Evolutionary conservation across 1,140 invertebrate species (phyloP).

Genomic region (Melitaea cinxia): DNA sequence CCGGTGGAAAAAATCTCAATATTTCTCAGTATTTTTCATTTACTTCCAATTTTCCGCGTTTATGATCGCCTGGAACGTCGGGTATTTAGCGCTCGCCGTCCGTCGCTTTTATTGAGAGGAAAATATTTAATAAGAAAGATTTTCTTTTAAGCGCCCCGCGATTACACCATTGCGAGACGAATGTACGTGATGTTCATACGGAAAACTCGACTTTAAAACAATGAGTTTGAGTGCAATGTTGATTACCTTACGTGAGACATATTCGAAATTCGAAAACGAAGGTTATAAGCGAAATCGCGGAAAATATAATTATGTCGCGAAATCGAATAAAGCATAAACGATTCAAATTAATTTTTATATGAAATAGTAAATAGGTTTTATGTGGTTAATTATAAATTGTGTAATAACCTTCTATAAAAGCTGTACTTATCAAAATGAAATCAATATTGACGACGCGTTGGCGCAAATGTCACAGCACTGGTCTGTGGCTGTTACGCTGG

Average conservation of each 20-base stretch:
- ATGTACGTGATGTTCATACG: not conserved
- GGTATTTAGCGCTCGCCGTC: conserved; percentile 55
- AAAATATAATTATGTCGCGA: conserved; percentile 13
- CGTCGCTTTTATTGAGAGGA: conserved; percentile 64
- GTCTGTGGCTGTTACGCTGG: too few species aligned
- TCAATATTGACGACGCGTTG: too few species aligned
- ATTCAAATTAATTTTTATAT: not conserved
- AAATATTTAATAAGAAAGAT: conserved; percentile 73
- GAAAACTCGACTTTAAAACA: conserved; percentile 10
- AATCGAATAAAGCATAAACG: conserved; percentile 13
- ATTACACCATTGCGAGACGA: conserved; percentile 44
- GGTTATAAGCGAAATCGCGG: conserved; percentile 15
- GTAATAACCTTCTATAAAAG: too few species aligned
- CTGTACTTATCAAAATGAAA: too few species aligned
- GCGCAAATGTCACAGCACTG: too few species aligned
- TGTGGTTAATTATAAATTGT: too few species aligned
- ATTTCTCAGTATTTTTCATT: conserved; percentile 60
- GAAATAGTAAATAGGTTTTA: too few species aligned
- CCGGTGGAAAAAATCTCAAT: conserved; percentile 40
- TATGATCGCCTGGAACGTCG: conserved; percentile 52
- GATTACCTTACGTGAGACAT: too few species aligned
- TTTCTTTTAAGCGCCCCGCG: conserved; percentile 55
- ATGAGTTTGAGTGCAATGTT: too few species aligned
- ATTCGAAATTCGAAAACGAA: conserved; percentile 18
- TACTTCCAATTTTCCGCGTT: conserved; percentile 62